Conservation (phyloP, 2,888 invertebrate genomes). For the Conomelus anceps region DNA sequence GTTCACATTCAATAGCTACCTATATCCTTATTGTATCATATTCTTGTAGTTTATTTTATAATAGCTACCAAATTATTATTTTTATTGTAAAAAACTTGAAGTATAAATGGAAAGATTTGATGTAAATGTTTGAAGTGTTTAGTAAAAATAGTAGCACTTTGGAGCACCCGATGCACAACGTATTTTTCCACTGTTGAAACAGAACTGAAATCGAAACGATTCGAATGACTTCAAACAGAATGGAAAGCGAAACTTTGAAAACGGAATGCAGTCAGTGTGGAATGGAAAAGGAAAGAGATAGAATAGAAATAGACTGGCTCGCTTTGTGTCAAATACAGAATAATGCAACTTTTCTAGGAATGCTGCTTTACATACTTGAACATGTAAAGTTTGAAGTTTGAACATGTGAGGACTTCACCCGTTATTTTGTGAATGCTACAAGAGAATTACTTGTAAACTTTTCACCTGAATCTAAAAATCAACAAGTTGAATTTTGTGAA, state of each 20-base stretch:
- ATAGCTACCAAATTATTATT: no score
- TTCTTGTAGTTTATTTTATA: no score
- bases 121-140: no score
- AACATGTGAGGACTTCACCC: no score
- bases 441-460: no score
- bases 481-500: no score
- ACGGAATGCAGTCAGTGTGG: not conserved
- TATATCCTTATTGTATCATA: no score
- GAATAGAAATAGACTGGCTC: not conserved
- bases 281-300: not conserved
- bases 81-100: no score
- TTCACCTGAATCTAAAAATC: no score
- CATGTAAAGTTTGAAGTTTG: not conserved
- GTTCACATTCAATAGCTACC: no score
- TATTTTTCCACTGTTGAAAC: not conserved
- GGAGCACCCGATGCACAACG: not conserved
- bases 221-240: not conserved
- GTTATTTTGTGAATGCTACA: no score
- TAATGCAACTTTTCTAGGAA: not conserved
- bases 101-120: no score
- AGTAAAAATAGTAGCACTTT: not conserved
- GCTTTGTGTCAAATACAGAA: not conserved
- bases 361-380: not conserved
- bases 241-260: not conserved
- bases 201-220: not conserved